A percentile compares a stretch with the other conserved stretches of the same genome.
Evolutionary conservation across 2,888 invertebrate species (phyloP).

Genomic region (Tineola bisselliella): DNA sequence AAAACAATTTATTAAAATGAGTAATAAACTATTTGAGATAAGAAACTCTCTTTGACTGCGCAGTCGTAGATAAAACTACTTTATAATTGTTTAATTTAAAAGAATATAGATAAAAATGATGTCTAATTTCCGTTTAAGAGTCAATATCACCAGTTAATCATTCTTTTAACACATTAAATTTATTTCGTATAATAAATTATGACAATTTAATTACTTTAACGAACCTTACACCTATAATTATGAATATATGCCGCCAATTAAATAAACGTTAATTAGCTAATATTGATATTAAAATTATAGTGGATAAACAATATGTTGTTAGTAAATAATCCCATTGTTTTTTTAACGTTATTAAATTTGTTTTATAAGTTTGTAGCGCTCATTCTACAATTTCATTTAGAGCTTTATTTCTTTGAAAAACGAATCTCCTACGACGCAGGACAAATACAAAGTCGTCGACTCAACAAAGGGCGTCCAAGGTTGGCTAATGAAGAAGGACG

Average conservation of each 20-base stretch:
- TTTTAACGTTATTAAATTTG: neutral
- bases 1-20: neutral
- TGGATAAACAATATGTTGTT: neutral
- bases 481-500: constrained; percentile 57
- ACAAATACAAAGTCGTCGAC: constrained; percentile 49
- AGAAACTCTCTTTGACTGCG: neutral
- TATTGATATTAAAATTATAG: neutral
- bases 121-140: neutral
- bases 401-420: neutral
- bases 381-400: neutral
- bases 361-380: neutral
- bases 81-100: neutral
- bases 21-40: neutral
- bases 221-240: neutral
- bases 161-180: neutral
- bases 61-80: neutral
- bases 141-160: neutral
- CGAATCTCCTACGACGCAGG: constrained; percentile 16
- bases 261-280: neutral
- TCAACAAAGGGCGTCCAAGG: constrained; percentile 45
- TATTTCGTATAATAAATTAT: neutral
- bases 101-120: neutral
- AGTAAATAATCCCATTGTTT: constrained; percentile 20
- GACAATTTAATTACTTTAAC: neutral
- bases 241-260: neutral